phyloP scores from a whole-genome alignment of 2,113 vertebrate genomes.

The Helogale parvula region DNA sequence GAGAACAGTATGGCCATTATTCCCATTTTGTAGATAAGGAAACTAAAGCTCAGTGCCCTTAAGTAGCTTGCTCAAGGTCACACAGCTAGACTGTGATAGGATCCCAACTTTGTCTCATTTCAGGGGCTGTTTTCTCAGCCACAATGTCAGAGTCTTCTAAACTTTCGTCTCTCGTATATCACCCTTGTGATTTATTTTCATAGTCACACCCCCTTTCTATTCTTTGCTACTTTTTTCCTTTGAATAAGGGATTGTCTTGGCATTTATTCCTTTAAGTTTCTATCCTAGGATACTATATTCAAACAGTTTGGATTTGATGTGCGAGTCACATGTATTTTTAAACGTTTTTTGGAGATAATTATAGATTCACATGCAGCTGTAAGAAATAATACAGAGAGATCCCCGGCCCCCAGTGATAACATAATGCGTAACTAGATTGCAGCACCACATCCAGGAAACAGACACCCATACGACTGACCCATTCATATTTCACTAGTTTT shows the following conservation, averaged over 20 bases:
- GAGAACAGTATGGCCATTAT: neutral
- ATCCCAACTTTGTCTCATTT: neutral
- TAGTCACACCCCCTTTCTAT: neutral
- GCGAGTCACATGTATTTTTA: neutral
- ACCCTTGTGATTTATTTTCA: neutral
- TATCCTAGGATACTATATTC: slow-evolving; percentile 27
- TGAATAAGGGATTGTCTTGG: neutral
- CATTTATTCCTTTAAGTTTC: neutral
- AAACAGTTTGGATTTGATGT: neutral
- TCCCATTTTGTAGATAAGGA: neutral
- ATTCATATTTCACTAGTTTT: rapidly evolving
- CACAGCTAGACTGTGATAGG: neutral
- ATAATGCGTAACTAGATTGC: rapidly evolving
- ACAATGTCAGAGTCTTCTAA: neutral
- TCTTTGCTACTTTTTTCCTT: neutral
- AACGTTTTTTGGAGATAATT: neutral
- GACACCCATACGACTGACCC: rapidly evolving
- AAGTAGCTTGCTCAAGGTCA: neutral
- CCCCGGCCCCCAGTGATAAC: neutral
- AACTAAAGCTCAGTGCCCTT: neutral
- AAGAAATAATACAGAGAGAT: neutral
- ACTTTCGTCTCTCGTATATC: rapidly evolving
- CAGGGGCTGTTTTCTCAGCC: neutral
- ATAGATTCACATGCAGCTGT: neutral
- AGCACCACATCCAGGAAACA: neutral